Percentiles rank a stretch among this genome's conserved stretches.
Conservation (phyloP, 2,888 invertebrate genomes). For the Pelosia muscerda region DNA sequence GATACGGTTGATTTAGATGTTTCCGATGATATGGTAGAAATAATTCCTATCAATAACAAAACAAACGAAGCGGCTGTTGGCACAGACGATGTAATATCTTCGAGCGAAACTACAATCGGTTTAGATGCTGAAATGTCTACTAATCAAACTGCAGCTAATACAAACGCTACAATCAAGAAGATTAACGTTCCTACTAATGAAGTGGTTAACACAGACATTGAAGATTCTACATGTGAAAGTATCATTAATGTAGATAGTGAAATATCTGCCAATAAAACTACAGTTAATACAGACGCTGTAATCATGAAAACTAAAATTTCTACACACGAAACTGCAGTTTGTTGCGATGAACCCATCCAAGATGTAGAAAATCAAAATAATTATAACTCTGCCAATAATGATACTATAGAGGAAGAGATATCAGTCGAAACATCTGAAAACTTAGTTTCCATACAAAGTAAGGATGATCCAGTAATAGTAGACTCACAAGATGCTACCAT, state of each 20-base stretch:
- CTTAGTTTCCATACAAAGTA: not conserved
- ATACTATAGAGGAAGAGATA: slow-evolving; percentile 12
- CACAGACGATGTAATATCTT: not conserved
- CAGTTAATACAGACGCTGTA: not conserved
- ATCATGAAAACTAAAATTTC: not conserved
- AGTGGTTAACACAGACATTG: not conserved
- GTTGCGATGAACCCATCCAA: not conserved
- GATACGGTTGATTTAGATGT: not conserved
- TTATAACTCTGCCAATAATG: not conserved
- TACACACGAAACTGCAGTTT: not conserved
- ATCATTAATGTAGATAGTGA: not conserved
- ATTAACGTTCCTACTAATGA: not conserved
- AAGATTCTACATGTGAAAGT: not conserved
- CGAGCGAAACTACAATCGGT: not conserved
- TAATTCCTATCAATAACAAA: slow-evolving; percentile 7
- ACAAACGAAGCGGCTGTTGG: slow-evolving; percentile 1
- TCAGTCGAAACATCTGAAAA: slow-evolving; percentile 5
- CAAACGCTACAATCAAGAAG: not conserved
- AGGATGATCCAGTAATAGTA: not conserved
- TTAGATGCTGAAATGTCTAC: not conserved
- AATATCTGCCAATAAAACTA: not conserved
- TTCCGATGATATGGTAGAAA: slow-evolving; percentile 11
- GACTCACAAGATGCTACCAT: not conserved
- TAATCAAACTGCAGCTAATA: not conserved
- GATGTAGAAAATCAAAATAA: not conserved